Evolutionary conservation across 2,797 vertebrate species (phyloP), one percentile per base, ranked within the genome.

Genomic region (Cercopithecus neglectus): DNA sequence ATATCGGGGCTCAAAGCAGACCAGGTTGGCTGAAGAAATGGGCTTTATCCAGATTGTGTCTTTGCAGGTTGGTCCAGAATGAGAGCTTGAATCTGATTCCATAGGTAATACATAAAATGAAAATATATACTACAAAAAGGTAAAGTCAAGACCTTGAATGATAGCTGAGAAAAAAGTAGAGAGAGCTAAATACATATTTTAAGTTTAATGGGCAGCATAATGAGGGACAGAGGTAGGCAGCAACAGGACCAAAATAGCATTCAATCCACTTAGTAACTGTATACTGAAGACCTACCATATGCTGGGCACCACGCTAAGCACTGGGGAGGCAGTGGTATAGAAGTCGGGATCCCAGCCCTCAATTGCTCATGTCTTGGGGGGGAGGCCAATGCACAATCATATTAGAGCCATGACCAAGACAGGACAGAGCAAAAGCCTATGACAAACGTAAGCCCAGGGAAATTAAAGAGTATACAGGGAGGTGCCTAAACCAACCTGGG

Each of bases 111-210:
- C 10, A 36, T 55, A 53, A 93, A 91, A 91, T 80, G 33, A 96
- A 96, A 94, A 96, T 22, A 75, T 13, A 39, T 41, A 14, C n/a
- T 41, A 50, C 7, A 92, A n/a, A n/a, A 91, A 36, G 36, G 36
- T 33, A 79, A 82, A 79, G 50, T 53, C 22, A 50, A 93, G 84
- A 88, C 53, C 36, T 79, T 39, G 36, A 86, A 67, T 86, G 33
- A 46, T 4, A 75, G 41, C 13, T 50, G 26, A 91, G 30, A 39
- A n/a, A 50, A 55, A 28, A 26, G 44, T 19, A 80, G 8, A 91
- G 16, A 61, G 39, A 74, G 75, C 44, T 39, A 55, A 94, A 87
- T 30, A 48, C 1, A n/a, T 2, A 2, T n/a, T 57, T 7, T 14
- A 72, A 89, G 67, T 89, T 46, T 14, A 44, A 10, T 0, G 21